Evolutionary conservation across 2,888 invertebrate species (phyloP).

Genomic region (Caenorhabditis plicata): DNA sequence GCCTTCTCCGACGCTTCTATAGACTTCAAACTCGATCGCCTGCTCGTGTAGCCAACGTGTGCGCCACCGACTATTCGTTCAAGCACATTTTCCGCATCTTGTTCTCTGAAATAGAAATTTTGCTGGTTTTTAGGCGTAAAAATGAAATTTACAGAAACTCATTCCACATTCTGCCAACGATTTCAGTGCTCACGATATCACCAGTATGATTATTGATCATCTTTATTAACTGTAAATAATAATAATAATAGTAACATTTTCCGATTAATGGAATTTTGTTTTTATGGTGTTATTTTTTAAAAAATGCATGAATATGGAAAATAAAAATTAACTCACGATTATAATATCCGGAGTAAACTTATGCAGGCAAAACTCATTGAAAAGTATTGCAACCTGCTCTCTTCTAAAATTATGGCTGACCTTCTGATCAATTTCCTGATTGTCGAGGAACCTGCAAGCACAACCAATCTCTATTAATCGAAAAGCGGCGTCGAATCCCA

Average conservation of each 20-base stretch:
- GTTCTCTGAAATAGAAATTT: constrained; percentile 13
- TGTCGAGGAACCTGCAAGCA: constrained; percentile 23
- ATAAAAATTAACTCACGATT: constrained; percentile 8
- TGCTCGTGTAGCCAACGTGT: constrained; percentile 11
- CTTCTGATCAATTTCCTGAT: constrained; percentile 20
- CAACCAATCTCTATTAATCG: background rate
- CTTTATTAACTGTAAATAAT: constrained; percentile 19
- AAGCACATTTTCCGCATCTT: constrained; percentile 18
- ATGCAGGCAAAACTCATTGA: constrained; percentile 27
- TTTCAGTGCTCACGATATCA: constrained; percentile 46
- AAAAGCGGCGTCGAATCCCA: constrained; percentile 1
- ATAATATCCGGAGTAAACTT: constrained; percentile 33
- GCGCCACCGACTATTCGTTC: constrained; percentile 14
- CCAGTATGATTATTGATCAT: constrained; percentile 56
- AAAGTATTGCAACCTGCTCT: constrained; percentile 19
- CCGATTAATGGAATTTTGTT: too few relatives aligned
- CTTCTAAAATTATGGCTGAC: constrained; percentile 14
- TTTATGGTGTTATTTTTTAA: background rate
- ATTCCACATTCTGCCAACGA: constrained; percentile 40
- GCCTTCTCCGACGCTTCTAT: background rate
- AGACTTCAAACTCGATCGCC: constrained; percentile 20
- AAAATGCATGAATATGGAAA: background rate
- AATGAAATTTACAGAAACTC: constrained; percentile 17
- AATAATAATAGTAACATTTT: background rate
- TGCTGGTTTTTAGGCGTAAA: background rate